Conservation (phyloP, 2,113 vertebrate species). For the Atractosteus spatula region DNA sequence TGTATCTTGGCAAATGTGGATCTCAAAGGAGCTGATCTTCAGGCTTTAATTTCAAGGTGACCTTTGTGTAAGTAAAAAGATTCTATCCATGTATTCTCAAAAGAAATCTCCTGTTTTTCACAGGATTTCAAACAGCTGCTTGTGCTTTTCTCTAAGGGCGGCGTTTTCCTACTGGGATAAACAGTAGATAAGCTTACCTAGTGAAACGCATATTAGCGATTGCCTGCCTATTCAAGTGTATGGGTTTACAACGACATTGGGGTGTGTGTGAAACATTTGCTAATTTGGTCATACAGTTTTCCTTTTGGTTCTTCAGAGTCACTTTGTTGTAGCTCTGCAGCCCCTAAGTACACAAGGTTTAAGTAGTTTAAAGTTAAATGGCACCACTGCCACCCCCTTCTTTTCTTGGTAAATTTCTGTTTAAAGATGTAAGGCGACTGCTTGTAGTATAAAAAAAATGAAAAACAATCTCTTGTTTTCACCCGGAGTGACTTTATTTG, state of each 20-base stretch:
- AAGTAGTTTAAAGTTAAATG: no score
- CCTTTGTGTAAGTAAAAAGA: background rate
- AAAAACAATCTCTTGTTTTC: no score
- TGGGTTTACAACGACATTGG: background rate
- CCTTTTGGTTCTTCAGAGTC: background rate
- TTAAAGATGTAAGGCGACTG: no score
- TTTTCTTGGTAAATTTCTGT: no score
- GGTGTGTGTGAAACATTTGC: background rate
- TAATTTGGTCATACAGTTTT: background rate
- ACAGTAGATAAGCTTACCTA: background rate
- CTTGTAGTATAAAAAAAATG: no score
- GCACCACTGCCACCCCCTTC: no score
- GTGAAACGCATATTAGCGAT: background rate
- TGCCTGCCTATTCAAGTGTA: background rate
- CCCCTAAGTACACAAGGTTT: no score
- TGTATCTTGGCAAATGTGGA: background rate
- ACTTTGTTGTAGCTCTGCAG: no score
- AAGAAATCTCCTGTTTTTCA: no score
- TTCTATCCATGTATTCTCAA: no score
- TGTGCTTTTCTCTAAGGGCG: background rate
- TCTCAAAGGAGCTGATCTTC: background rate
- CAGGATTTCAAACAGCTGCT: background rate
- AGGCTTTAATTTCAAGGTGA: conserved; percentile 1
- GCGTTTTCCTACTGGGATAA: background rate
- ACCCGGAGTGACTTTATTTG: no score